Base-by-base conservation (phyloP, 1,140 invertebrate genomes). In the Mylabris phalerata region DNA sequence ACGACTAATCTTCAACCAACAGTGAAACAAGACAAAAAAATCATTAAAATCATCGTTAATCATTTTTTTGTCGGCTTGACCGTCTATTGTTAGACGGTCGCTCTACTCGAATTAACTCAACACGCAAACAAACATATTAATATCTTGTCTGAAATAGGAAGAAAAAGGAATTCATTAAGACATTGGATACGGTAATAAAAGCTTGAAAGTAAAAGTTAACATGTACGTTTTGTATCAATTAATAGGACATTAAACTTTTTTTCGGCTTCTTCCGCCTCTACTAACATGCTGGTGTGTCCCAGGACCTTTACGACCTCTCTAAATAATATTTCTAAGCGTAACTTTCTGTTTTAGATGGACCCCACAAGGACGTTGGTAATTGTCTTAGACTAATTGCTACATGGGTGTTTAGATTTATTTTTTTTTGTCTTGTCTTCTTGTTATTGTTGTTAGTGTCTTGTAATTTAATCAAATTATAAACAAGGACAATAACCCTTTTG, bases 171-270 rank as follows among this genome's bases (percentile, higher is more conserved):
- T 45, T 54, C 51, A 54, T 54, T 54, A 54, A 46, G 42, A 54
- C 51, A 46, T 54, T 46, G 51, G 46, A 42, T 54, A 42, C 39
- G 51, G 32, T 32, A 32, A 4, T 32, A 32, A 32, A 32, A 32
- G 32, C 7, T 5, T 6, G 45, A 54, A 54, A 54, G 51, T 54
- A 54, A 54, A 54, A 54, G 51, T 54, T 19, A 43, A 52, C 50
- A 42, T 54, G 51, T 45, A 45, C 42, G 51, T 54, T 54, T 54
- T 45, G 46, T 54, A 54, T 54, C 51, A 54, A 54, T 54, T 54
- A 54, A 46, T 45, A 54, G 51, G 51, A 54, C 51, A 54, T 54
- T 54, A 54, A 32, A 32, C 32, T 32, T 32, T 32, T 32, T 32
- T 32, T 32, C 32, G 4, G 4, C 7, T 32, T 32, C n/a, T 42